A percentile compares a stretch with the other conserved stretches of the same genome.
phyloP scores from a whole-genome alignment of 1,140 invertebrate genomes.

The Drepana arcuata region DNA sequence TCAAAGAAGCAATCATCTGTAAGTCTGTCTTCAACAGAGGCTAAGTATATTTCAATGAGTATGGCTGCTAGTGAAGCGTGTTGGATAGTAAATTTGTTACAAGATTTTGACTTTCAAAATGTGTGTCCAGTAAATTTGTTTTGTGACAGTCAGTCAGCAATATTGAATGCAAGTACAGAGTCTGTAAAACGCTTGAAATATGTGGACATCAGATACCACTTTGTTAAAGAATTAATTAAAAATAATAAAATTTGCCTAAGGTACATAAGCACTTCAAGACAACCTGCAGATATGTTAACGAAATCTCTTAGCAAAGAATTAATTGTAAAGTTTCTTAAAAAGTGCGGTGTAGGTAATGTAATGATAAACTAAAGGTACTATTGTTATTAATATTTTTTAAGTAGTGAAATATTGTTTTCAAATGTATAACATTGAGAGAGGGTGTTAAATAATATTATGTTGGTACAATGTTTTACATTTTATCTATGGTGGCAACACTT shows the following conservation, averaged over 20 bases:
- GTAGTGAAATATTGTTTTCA: constrained; percentile 3
- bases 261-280: constrained; percentile 22
- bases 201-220: constrained; percentile 27
- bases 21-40: constrained; percentile 50
- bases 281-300: constrained; percentile 25
- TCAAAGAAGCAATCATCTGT: constrained; percentile 47
- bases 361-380: constrained; percentile 1
- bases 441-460: constrained; percentile 7
- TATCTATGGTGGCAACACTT: too few species aligned
- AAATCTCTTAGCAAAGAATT: constrained; percentile 22
- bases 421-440: constrained; percentile 9
- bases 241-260: constrained; percentile 15
- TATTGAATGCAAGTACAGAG: constrained; percentile 20
- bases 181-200: constrained; percentile 26
- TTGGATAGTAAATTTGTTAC: constrained; percentile 37
- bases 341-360: constrained; percentile 9
- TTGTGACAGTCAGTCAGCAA: constrained; percentile 25
- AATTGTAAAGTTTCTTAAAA: constrained; percentile 10
- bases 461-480: too few species aligned
- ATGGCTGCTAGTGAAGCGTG: constrained; percentile 35
- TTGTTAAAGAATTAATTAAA: constrained; percentile 24
- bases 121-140: constrained; percentile 15
- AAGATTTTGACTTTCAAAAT: constrained; percentile 24
- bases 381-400: background rate
- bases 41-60: constrained; percentile 61